These are phyloP conservation scores for Macrotus californicus DNA, from an alignment of 2,113 vertebrate species.

Conservation along the genomic window DNA sequence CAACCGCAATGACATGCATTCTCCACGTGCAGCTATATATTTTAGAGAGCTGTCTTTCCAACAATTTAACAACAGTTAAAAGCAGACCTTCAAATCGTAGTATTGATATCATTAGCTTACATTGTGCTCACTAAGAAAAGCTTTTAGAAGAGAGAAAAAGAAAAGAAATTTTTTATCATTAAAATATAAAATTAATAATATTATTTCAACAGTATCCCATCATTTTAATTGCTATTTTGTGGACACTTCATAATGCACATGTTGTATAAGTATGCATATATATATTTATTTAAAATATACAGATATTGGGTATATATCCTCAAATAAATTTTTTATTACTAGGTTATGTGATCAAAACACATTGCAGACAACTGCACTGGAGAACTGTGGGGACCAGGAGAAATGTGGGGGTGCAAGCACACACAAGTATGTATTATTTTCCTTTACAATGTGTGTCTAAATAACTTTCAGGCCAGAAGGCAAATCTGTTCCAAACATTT, in stretches of 20 bases:
- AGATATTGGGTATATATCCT: neutral
- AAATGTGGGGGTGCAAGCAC: neutral
- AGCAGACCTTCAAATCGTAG: neutral
- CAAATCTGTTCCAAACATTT: neutral
- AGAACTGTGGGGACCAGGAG: neutral
- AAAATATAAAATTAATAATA: constrained; percentile 24
- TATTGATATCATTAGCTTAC: neutral
- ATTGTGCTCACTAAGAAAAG: neutral
- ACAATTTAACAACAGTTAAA: neutral
- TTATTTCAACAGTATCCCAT: neutral
- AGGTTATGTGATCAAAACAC: neutral
- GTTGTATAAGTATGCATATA: neutral
- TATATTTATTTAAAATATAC: neutral
- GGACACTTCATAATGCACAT: neutral
- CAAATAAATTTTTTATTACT: neutral
- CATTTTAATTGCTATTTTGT: neutral
- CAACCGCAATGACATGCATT: neutral
- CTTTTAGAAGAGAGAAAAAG: neutral
- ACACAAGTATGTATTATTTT: neutral
- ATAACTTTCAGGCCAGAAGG: neutral
- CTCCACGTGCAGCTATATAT: neutral
- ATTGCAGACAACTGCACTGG: neutral
- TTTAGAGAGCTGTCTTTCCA: neutral
- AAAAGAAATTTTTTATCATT: neutral
- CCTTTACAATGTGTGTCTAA: neutral